These are phyloP conservation scores for Dipus sagitta DNA, from an alignment of 2,797 vertebrate genomes.

Conservation along the genomic window DNA sequence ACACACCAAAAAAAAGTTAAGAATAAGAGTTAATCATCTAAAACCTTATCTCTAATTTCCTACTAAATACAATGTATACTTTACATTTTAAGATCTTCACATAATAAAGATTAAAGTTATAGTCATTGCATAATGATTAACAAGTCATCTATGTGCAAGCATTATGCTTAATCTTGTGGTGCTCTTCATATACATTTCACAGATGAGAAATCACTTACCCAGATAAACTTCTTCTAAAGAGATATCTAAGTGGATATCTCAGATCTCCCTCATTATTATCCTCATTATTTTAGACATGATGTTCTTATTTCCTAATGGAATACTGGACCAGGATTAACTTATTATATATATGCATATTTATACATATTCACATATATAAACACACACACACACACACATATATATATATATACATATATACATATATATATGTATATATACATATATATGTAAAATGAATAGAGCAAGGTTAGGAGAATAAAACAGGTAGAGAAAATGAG, in stretches of 20 bases:
- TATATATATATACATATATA: too few species aligned
- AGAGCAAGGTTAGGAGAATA: neutral
- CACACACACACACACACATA: too few species aligned
- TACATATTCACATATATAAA: too few species aligned
- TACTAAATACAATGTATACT: neutral
- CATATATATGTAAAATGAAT: neutral
- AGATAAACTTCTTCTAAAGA: neutral
- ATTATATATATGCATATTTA: too few species aligned
- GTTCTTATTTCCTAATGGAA: neutral
- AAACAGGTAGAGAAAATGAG: neutral
- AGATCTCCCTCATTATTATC: neutral
- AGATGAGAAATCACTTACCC: neutral
- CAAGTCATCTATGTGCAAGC: neutral
- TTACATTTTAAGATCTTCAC: neutral
- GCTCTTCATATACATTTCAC: neutral
- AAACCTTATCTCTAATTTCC: neutral
- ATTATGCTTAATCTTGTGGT: neutral
- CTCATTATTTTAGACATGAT: neutral
- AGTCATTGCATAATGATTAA: neutral
- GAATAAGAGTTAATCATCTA: neutral
- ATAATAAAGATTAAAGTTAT: neutral
- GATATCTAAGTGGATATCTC: neutral
- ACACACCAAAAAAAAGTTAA: neutral
- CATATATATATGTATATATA: neutral
- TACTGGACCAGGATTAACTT: neutral